These are phyloP conservation scores for Drosophila diplacantha DNA, from an alignment of 2,888 invertebrate genomes.

Conservation along the genomic window DNA sequence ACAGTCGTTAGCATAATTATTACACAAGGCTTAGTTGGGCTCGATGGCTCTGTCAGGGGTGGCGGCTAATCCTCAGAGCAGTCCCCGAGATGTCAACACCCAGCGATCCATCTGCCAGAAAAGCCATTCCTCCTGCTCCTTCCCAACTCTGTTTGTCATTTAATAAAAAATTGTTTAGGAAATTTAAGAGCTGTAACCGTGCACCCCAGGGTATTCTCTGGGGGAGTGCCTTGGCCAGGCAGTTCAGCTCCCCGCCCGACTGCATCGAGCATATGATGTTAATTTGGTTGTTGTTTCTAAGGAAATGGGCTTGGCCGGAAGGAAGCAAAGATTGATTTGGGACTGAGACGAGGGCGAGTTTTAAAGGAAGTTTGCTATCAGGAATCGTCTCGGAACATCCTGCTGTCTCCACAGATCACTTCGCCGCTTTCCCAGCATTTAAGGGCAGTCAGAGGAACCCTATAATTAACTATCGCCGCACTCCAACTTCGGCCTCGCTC, in stretches of 20 bases:
- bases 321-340: conserved; percentile 26
- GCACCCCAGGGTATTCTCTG: conserved; percentile 18
- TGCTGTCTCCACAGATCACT: conserved; percentile 8
- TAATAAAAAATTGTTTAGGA: conserved; percentile 51
- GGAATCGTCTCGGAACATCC: conserved; percentile 4
- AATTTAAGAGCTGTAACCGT: conserved; percentile 38
- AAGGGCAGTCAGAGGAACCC: conserved; percentile 21
- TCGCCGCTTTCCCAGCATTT: background rate
- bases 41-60: conserved; percentile 12
- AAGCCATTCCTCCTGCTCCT: background rate
- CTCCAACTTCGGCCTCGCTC: conserved; percentile 9
- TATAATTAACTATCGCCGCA: conserved; percentile 55
- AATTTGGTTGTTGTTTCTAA: conserved; percentile 58
- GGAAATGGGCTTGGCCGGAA: conserved; percentile 49
- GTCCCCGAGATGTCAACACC: conserved; percentile 49
- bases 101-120: conserved; percentile 5
- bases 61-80: conserved; percentile 55
- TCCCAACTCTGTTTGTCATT: conserved; percentile 48
- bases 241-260: conserved; percentile 32
- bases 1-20: conserved; percentile 74
- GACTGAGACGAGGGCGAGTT: background rate
- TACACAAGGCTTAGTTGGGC: conserved; percentile 60
- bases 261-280: conserved; percentile 61
- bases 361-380: conserved; percentile 10
- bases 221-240: conserved; percentile 15